Conservation (phyloP, 1,140 invertebrate genomes). For the Neoseiulus cucumeris region DNA sequence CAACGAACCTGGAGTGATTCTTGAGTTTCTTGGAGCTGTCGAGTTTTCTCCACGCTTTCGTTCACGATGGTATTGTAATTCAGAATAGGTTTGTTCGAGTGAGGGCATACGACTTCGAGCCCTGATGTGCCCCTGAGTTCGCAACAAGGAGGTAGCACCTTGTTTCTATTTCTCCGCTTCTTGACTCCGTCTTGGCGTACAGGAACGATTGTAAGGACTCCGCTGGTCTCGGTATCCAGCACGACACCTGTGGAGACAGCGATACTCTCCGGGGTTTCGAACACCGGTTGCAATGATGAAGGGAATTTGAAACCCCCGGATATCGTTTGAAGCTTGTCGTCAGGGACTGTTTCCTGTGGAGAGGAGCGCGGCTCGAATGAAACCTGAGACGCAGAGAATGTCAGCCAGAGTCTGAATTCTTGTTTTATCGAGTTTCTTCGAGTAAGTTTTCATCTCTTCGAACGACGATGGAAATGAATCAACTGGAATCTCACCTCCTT, state of each 20-base stretch:
- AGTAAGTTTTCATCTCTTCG: too few relatives aligned
- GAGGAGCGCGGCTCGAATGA: too few relatives aligned
- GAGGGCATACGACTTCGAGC: not conserved
- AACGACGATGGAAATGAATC: too few relatives aligned
- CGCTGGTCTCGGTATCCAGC: not conserved
- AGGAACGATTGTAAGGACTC: conserved; percentile 3
- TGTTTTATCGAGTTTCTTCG: too few relatives aligned
- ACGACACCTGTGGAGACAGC: not conserved
- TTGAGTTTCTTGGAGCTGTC: not conserved
- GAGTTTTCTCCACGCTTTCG: not conserved
- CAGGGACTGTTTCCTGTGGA: not conserved
- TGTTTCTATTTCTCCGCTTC: not conserved
- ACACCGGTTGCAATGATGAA: not conserved
- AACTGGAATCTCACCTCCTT: conserved; percentile 1
- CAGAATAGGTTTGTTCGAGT: conserved; percentile 4
- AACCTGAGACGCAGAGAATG: too few relatives aligned
- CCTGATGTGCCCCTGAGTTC: not conserved
- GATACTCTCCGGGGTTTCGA: not conserved
- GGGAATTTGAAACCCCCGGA: not conserved
- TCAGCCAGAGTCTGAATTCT: too few relatives aligned
- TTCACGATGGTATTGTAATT: conserved; percentile 9
- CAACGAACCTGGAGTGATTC: conserved; percentile 11
- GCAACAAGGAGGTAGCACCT: not conserved
- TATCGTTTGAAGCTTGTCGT: not conserved
- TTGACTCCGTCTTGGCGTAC: not conserved